Conservation (phyloP, 1,140 invertebrate genomes). For the Ceratosolen solmsi region DNA sequence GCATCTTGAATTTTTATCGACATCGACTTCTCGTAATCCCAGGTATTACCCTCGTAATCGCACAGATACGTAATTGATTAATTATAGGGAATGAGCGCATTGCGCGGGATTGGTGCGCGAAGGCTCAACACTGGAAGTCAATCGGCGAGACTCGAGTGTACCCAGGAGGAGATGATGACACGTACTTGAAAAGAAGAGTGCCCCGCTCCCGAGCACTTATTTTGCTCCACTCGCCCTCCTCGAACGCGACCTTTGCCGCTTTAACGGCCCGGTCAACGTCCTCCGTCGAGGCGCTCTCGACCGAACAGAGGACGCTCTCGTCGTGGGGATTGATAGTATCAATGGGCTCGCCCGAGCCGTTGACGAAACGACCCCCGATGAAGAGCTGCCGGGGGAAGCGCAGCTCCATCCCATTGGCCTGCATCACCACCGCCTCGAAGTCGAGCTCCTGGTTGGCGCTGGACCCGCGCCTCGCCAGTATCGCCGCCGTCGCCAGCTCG, state of each 20-base stretch:
- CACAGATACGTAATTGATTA: no score
- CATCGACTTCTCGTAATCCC: no score
- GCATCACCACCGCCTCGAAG: slow-evolving; percentile 83
- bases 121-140: no score
- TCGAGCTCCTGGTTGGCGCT: slow-evolving; percentile 73
- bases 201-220: slow-evolving; percentile 89
- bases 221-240: slow-evolving; percentile 90
- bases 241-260: slow-evolving; percentile 90
- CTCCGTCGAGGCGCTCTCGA: slow-evolving; percentile 80
- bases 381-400: slow-evolving; percentile 92
- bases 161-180: neutral
- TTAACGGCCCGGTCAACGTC: slow-evolving; percentile 92
- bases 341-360: slow-evolving; percentile 80
- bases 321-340: slow-evolving; percentile 88
- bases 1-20: no score
- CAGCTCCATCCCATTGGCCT: slow-evolving; percentile 88
- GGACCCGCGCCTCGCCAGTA: slow-evolving; percentile 80
- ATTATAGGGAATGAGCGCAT: no score
- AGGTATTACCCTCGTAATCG: no score
- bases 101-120: no score
- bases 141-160: no score
- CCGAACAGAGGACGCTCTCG: slow-evolving; percentile 85
- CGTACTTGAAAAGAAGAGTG: slow-evolving; percentile 80
- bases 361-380: slow-evolving; percentile 92
- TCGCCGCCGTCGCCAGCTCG: slow-evolving; percentile 82